Percentiles rank a stretch among this genome's conserved stretches.
These are phyloP conservation scores for Mylabris phalerata DNA, from an alignment of 1,140 invertebrate genomes.

Conservation along the genomic window DNA sequence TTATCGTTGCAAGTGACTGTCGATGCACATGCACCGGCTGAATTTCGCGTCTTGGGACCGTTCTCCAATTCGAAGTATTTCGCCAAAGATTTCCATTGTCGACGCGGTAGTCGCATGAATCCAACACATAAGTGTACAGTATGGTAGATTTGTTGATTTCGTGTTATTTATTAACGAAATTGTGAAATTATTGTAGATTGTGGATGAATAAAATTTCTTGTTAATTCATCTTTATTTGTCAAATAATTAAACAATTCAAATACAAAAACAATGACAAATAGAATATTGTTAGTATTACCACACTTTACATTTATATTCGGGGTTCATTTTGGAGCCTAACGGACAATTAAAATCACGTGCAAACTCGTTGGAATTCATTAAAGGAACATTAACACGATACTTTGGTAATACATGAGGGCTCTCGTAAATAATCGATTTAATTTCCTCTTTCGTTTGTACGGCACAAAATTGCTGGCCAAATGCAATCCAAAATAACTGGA, in stretches of 20 bases:
- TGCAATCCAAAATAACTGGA: conserved; percentile 53
- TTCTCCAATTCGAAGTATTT: conserved; percentile 21
- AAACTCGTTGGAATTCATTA: conserved; percentile 20
- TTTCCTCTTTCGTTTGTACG: conserved; percentile 45
- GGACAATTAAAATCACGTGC: conserved; percentile 23
- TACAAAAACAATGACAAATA: too few relatives aligned
- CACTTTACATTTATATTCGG: conserved; percentile 20
- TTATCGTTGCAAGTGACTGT: conserved; percentile 42
- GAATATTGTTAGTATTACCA: conserved; percentile 7
- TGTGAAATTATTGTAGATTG: too few relatives aligned
- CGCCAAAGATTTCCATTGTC: conserved; percentile 22
- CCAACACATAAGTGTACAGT: conserved; percentile 21
- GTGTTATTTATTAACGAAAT: too few relatives aligned
- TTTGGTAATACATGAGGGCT: conserved; percentile 43
- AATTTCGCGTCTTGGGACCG: conserved; percentile 52
- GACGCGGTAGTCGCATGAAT: conserved; percentile 21
- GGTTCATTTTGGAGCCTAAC: conserved; percentile 21
- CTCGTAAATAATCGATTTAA: conserved; percentile 41
- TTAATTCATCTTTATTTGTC: background rate
- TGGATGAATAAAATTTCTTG: background rate
- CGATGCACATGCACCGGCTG: conserved; percentile 42
- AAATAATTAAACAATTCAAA: too few relatives aligned
- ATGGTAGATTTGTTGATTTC: conserved; percentile 8
- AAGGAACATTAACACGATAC: conserved; percentile 51
- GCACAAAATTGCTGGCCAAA: conserved; percentile 52